Percentiles rank a stretch among this genome's conserved stretches.
phyloP scores from a whole-genome alignment of 2,888 invertebrate genomes.

The Polyploca ridens region DNA sequence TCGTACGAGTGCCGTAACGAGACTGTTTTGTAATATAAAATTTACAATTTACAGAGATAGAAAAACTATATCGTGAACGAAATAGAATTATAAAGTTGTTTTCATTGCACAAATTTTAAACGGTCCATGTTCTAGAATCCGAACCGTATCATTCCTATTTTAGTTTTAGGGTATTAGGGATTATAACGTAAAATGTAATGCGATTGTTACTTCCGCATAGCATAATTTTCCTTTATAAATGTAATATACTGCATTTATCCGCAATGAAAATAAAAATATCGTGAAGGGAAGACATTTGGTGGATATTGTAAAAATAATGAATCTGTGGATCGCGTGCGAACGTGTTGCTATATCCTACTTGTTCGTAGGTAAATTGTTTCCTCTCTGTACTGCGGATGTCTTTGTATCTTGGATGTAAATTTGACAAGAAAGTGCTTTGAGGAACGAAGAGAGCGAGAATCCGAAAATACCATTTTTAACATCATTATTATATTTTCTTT shows the following conservation, averaged over 20 bases:
- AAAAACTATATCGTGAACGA: too few species aligned
- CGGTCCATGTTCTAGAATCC: too few species aligned
- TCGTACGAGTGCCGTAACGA: too few species aligned
- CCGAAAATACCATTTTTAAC: too few species aligned
- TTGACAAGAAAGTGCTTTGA: slow-evolving; percentile 12
- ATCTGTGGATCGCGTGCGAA: slow-evolving; percentile 35
- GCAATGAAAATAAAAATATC: not conserved
- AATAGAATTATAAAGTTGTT: too few species aligned
- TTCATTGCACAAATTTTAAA: slow-evolving; percentile 11
- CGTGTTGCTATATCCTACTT: slow-evolving; percentile 18
- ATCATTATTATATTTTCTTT: too few species aligned
- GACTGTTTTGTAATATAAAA: too few species aligned
- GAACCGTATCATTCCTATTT: not conserved
- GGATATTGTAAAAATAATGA: slow-evolving; percentile 24
- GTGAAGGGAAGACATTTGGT: not conserved
- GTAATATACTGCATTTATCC: not conserved
- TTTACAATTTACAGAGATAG: too few species aligned
- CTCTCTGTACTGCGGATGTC: slow-evolving; percentile 26
- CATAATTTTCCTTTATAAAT: not conserved
- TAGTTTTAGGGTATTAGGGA: not conserved
- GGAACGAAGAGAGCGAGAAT: not conserved
- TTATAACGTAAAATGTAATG: not conserved
- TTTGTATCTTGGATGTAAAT: slow-evolving; percentile 16
- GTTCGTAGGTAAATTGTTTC: slow-evolving; percentile 34
- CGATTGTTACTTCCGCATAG: not conserved